Base-by-base conservation (phyloP, 2,888 invertebrate species). In the Ferdinandea cuprea region DNA sequence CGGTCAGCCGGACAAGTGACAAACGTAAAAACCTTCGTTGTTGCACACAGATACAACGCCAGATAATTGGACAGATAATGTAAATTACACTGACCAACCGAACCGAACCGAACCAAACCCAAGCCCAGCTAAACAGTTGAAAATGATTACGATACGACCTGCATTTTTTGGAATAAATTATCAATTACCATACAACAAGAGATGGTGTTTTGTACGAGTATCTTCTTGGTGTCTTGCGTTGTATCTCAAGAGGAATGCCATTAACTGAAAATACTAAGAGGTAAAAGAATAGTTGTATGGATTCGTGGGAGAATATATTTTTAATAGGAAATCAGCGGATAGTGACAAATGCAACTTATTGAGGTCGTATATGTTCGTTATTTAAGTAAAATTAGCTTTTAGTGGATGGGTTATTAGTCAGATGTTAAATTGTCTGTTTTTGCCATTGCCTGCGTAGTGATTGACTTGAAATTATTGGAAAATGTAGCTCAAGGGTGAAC, bases 131-230 rank as follows among this genome's bases (percentile, higher is more conserved):
- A 15, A 28, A 11, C 58, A 46, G 58, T 52, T 69, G 35, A 71
- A 78, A 59, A 66, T 68, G 44, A 73, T 59, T 68, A 48, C 77
- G 81, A 77, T 68, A 48, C 77, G 81, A 77, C 81, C 81, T 77
- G 81, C 66, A 81, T 81, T 72, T 81, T 81, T 65, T 37, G 21
- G 81, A 77, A 81, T 81, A 81, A 81, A 81, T 81, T 81, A 77
- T 77, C 81, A 81, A 81, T 71, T 81, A 81, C 81, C 65, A 54
- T 66, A 59, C 42, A 52, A 81, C 80, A 72, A 61, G 71, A 77
- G 46, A 66, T 71, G 56, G 30, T 42, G 30, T 32, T 52, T 50
- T 37, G 54, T 15, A 15, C n/a, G 40, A 42, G 40, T 46, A 21
- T 54, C 54, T 54, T 32, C 35, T 68, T 11, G 6, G 35, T 63